phyloP scores from a whole-genome alignment of 2,113 vertebrate species.

The Epinephelus fuscoguttatus region DNA sequence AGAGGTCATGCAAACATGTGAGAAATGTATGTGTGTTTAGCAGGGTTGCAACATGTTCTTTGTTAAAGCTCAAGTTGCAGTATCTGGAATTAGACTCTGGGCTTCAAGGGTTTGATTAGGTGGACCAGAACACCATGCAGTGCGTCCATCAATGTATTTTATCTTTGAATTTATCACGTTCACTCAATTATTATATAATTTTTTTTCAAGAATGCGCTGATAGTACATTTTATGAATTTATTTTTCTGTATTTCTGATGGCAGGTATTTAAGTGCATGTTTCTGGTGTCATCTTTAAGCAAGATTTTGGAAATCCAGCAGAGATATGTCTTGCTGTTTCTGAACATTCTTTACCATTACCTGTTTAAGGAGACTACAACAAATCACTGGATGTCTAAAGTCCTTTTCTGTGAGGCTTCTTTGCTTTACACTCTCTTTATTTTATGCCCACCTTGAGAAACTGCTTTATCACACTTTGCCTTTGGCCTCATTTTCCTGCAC shows the following conservation, averaged over 20 bases:
- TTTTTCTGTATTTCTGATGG: not conserved
- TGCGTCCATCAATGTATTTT: not conserved
- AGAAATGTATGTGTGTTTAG: not conserved
- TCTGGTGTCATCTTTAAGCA: not conserved
- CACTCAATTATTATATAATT: not conserved
- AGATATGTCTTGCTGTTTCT: not conserved
- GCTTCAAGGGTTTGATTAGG: not conserved
- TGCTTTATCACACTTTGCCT: not conserved
- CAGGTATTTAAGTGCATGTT: not conserved
- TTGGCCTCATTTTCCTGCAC: not conserved
- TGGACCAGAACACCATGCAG: not conserved
- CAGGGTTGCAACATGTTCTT: not conserved
- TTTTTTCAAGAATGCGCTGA: not conserved
- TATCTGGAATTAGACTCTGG: not conserved
- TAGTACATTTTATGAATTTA: not conserved
- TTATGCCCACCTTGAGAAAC: not conserved
- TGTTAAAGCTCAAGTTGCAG: not conserved
- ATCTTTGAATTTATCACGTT: not conserved
- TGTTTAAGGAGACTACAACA: not conserved
- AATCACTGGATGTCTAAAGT: not conserved
- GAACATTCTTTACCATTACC: not conserved
- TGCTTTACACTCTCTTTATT: not conserved
- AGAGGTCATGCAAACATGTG: not conserved
- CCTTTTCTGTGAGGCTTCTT: not conserved
- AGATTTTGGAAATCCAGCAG: not conserved